Evolutionary conservation across 1,140 invertebrate species (phyloP), one percentile per base, ranked within the genome.

Genomic region (Drosophila prosaltans): DNA sequence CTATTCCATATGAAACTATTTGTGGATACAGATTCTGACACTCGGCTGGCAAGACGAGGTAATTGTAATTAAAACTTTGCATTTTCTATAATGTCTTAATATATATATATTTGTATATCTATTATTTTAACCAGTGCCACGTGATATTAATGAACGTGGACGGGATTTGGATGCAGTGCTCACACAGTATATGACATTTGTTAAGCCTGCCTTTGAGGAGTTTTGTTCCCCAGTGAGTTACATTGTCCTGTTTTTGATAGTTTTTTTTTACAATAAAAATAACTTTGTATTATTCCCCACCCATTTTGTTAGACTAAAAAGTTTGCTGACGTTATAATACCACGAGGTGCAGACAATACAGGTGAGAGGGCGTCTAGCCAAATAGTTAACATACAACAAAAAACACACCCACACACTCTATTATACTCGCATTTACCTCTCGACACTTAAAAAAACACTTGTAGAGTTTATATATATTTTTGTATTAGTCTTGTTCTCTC

Each of bases 1-100:
- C 93, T 99, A 26, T 99, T 99, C 93, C 97, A 99, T 91, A 99
- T 99, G 98, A 99, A 99, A 93, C 93, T 99, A 7, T 99, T 99
- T 94, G 99, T 99, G 26, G 99, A 99, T 90, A 99, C 98, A 0
- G 98, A 99, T 93, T 98, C 98, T 0, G 99, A 99, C 92, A 99
- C 98, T 0, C 94, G 99, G 81, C 93, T 99, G 16, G 97, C 98
- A 2, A 94, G 98, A 84, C 94, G 98, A 96, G 98, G 98, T 99
- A 92, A 64, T 62, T 1, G 4, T 26, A 1, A 0, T 8, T 26
- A 9, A 3, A 51, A 26, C 9, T 51, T 51, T 21, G 0, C 0
- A 10, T 51, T 51, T 24, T 1, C 5, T 10, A 3, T 16, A 16
- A 21, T 40, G 11, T 8, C 7, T n/a, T 10, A n/a, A 36, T 8